Base-by-base conservation (phyloP, 2,797 vertebrate genomes). In the Sardinella longiceps region DNA sequence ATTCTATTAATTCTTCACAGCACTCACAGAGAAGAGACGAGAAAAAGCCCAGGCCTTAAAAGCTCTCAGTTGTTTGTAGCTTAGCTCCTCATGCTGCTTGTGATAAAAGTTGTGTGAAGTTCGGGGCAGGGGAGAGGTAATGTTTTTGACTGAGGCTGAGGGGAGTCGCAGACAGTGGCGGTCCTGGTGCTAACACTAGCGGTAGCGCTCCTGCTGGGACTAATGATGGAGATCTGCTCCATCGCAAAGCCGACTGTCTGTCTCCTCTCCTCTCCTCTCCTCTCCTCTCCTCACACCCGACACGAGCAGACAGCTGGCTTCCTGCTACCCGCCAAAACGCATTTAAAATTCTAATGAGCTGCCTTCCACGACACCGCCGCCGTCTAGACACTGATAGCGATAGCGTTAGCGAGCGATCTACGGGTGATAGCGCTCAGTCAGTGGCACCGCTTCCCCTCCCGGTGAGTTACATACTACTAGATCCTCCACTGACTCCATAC, bases 341-440 rank as follows among this genome's bases (percentile, higher is more conserved):
- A 81, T 51, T 81, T 81, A 25, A 81, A 74, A 74, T 74, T 74
- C 30, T 37, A 74, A 74, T 74, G 66, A 74, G 30, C 30, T 4
- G 66, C 66, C 66, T 74, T 74, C 30, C 48, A 50, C 12, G 66
- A 74, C 66, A 74, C 66, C 3, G 9, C 66, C 3, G 9, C 30
- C 14, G 66, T 74, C 30, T 74, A 74, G 66, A 74, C 30, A 0
- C 30, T 37, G 66, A 33, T 33, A 14, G 48, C 48, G 48, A 14
- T 50, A 50, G 48, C 7, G 46, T 14, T 14, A 50, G 48, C 11
- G 12, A 50, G 48, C 48, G 48, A 56, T 56, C 53, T 56, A 20
- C 3, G 53, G 53, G 53, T 23, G 53, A 56, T 56, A 23, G 53
- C 30, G 4, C 66, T 74, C 33, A 15, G 15, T 74, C 66, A 18